These are phyloP conservation scores for Parnassius glacialis DNA, from an alignment of 2,888 invertebrate genomes.

Conservation along the genomic window DNA sequence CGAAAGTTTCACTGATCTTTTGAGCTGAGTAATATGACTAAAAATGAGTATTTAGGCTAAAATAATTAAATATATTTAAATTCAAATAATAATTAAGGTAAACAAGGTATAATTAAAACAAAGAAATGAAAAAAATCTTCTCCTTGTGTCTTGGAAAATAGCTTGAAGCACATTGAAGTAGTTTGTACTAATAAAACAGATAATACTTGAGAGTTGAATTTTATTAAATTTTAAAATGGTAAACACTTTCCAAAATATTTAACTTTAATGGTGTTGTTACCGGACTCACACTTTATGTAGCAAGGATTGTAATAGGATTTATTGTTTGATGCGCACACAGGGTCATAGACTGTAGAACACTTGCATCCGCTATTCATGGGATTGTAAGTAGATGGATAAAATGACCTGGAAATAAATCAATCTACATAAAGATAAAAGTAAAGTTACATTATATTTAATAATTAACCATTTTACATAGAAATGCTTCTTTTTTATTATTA, in stretches of 20 bases:
- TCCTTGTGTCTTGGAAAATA: no score
- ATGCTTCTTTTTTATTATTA: background rate
- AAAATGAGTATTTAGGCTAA: no score
- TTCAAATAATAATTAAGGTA: no score
- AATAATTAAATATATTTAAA: no score
- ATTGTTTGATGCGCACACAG: constrained; percentile 52
- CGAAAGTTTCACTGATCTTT: no score
- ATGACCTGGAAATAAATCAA: constrained; percentile 14
- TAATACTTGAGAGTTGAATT: background rate
- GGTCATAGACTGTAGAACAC: constrained; percentile 60
- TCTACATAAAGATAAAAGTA: no score
- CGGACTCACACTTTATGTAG: constrained; percentile 48
- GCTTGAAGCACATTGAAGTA: no score
- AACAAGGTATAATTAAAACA: no score
- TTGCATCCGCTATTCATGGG: constrained; percentile 38
- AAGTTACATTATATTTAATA: background rate
- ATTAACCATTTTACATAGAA: background rate
- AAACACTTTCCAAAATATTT: constrained; percentile 59
- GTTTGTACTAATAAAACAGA: no score
- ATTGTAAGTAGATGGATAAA: constrained; percentile 10
- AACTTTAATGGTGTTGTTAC: constrained; percentile 30
- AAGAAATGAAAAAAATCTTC: no score
- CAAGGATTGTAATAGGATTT: constrained; percentile 58
- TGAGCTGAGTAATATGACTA: no score
- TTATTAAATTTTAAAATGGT: constrained; percentile 39